phyloP scores from a whole-genome alignment of 2,113 vertebrate genomes.

The Periophthalmodon schlosseri region DNA sequence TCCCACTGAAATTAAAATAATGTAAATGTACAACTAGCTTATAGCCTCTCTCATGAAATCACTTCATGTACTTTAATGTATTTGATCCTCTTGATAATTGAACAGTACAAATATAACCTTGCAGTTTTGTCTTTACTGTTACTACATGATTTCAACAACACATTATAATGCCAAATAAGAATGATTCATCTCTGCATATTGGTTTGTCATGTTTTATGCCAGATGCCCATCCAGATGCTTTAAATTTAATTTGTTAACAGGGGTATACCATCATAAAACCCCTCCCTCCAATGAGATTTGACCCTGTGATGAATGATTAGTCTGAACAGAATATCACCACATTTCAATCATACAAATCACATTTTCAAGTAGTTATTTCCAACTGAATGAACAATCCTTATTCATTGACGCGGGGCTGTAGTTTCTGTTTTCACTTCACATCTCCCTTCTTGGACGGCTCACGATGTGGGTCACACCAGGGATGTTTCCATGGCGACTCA shows the following conservation, averaged over 20 bases:
- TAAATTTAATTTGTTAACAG: neutral
- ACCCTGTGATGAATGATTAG: neutral
- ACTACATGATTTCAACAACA: neutral
- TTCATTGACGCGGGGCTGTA: neutral
- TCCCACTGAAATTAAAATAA: neutral
- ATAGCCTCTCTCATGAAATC: neutral
- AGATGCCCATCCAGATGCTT: neutral
- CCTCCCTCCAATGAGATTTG: neutral
- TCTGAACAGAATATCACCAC: neutral
- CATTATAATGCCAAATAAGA: neutral
- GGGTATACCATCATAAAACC: too few relatives aligned
- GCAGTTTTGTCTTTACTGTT: neutral
- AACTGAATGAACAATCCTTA: neutral
- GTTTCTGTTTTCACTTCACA: slow-evolving; percentile 40
- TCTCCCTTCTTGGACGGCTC: slow-evolving; percentile 42
- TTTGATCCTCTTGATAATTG: neutral
- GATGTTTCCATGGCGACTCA: slow-evolving; percentile 60
- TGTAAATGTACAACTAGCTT: neutral
- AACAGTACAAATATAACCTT: neutral
- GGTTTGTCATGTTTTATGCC: neutral
- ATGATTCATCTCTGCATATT: neutral
- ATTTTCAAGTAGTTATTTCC: neutral
- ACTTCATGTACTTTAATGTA: neutral
- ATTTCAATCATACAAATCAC: neutral
- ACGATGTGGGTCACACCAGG: slow-evolving; percentile 63